A percentile compares a stretch with the other conserved stretches of the same genome.
phyloP scores from a whole-genome alignment of 2,797 vertebrate genomes.

The Phoeniculus purpureus region DNA sequence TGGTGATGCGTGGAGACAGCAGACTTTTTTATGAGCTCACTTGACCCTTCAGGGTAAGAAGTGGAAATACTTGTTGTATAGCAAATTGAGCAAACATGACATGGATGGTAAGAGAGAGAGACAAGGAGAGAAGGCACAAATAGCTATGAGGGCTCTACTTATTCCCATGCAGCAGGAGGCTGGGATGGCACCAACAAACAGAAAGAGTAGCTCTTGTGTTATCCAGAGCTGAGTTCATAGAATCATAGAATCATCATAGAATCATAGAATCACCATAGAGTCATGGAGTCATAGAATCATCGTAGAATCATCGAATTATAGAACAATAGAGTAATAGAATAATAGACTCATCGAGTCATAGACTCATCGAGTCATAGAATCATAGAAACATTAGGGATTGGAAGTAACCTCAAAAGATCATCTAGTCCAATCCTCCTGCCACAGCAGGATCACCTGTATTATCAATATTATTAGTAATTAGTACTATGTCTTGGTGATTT shows the following conservation, averaged over 20 bases:
- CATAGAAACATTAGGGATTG: too few relatives aligned
- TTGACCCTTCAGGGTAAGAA: conserved; percentile 71
- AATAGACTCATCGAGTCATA: too few relatives aligned
- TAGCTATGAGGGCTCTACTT: neutral
- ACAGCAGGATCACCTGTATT: too few relatives aligned
- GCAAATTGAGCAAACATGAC: conserved; percentile 73
- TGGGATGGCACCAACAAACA: neutral
- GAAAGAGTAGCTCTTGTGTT: neutral
- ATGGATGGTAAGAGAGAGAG: conserved; percentile 28
- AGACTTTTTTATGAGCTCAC: conserved; percentile 49
- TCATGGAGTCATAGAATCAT: too few relatives aligned
- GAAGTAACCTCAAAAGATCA: too few relatives aligned
- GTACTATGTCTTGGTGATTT: neutral
- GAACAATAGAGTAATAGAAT: too few relatives aligned
- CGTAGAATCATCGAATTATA: too few relatives aligned
- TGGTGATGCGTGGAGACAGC: conserved; percentile 57
- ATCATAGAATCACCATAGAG: too few relatives aligned
- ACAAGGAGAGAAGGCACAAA: conserved; percentile 31
- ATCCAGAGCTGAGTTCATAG: neutral
- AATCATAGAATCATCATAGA: too few relatives aligned
- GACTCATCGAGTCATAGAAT: too few relatives aligned
- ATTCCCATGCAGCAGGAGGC: neutral
- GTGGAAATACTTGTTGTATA: conserved; percentile 65
- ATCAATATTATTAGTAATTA: too few relatives aligned
- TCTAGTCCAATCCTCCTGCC: too few relatives aligned